phyloP scores from a whole-genome alignment of 2,888 invertebrate genomes.

The Petrophora chlorosata region DNA sequence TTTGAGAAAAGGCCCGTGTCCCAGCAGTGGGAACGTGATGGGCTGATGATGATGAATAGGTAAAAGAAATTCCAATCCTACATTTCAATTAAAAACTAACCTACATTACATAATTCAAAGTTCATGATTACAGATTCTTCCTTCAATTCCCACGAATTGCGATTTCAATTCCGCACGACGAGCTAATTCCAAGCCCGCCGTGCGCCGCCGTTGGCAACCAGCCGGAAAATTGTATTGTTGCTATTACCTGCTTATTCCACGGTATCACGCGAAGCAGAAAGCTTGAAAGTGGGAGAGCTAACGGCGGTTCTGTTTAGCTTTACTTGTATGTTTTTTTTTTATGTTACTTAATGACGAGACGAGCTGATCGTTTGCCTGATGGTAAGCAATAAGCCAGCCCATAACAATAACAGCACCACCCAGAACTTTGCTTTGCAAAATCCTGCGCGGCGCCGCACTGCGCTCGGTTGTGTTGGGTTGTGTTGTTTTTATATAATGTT shows the following conservation, averaged over 20 bases:
- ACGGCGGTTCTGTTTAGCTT: not conserved
- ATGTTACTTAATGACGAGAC: no score
- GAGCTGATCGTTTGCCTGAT: no score
- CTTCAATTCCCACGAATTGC: conserved; percentile 15
- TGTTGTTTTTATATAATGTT: no score
- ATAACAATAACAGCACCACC: no score
- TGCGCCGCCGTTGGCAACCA: conserved; percentile 20
- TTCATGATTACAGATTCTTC: conserved; percentile 9
- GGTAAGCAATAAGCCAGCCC: no score
- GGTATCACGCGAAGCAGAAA: conserved; percentile 27
- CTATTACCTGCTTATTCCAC: conserved; percentile 30
- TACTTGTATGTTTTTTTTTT: not conserved
- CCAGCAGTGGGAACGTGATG: no score
- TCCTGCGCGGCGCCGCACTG: no score
- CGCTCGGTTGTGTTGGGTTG: no score
- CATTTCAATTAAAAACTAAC: not conserved
- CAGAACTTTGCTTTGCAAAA: no score
- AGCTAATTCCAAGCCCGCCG: conserved; percentile 17
- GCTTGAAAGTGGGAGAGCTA: conserved; percentile 3
- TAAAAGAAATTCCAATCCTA: no score
- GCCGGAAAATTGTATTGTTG: conserved; percentile 31
- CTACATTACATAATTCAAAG: not conserved
- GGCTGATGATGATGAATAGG: no score
- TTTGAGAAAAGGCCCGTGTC: no score
- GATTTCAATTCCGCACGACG: conserved; percentile 19